Percentiles rank a stretch among this genome's conserved stretches.
These are phyloP conservation scores for Dipodomys stephensi DNA, from an alignment of 2,113 vertebrate genomes.

Conservation along the genomic window DNA sequence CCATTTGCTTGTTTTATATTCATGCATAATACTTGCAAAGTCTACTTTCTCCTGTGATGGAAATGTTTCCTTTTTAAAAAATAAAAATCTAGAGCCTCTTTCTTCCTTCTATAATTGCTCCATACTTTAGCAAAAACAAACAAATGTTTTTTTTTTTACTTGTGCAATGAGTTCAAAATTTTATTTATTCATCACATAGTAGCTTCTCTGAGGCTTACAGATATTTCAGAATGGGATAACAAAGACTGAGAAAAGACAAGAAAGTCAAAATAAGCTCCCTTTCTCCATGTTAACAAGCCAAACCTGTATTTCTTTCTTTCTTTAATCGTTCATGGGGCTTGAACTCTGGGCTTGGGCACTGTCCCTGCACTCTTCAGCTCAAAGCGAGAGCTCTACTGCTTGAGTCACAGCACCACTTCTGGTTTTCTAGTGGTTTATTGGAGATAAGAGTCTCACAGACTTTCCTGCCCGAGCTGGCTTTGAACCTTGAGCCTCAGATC, in stretches of 20 bases:
- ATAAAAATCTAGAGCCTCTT: neutral
- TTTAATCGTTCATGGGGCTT: no score
- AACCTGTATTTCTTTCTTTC: neutral
- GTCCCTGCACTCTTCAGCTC: no score
- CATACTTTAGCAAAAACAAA: neutral
- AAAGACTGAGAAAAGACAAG: neutral
- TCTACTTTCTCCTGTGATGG: neutral
- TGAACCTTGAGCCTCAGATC: no score
- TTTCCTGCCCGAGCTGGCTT: no score
- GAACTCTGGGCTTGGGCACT: no score
- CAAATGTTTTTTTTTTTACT: neutral
- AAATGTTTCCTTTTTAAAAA: neutral
- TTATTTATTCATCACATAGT: neutral
- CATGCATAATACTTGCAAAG: neutral
- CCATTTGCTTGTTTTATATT: neutral
- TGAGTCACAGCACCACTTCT: no score
- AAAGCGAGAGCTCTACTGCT: no score
- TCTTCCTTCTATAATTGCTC: neutral
- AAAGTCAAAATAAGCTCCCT: neutral
- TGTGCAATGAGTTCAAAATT: neutral
- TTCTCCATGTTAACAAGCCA: neutral
- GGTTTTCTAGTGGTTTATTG: no score
- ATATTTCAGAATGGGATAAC: neutral
- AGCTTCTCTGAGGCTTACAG: neutral
- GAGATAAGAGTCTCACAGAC: no score